phyloP scores from a whole-genome alignment of 2,888 invertebrate genomes.

The Mongoloraphidia duomilia region DNA sequence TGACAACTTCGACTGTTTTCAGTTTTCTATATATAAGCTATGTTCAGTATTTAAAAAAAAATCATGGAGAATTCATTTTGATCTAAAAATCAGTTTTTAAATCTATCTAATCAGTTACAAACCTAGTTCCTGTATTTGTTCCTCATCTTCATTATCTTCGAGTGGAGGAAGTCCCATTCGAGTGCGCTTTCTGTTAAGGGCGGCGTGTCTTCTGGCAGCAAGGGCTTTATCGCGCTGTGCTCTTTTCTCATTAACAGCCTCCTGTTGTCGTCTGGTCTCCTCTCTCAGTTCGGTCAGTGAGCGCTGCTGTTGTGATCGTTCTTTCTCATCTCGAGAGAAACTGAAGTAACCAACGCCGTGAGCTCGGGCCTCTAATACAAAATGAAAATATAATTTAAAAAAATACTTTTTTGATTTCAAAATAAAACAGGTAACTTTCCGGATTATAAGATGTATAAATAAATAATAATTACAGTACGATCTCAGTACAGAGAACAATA shows the following conservation, averaged over 20 bases:
- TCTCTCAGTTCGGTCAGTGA: constrained; percentile 54
- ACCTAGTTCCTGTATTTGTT: constrained; percentile 8
- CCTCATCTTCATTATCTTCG: constrained; percentile 28
- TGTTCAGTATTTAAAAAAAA: too few relatives aligned
- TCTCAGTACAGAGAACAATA: too few relatives aligned
- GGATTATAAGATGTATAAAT: too few relatives aligned
- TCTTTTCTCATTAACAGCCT: constrained; percentile 43
- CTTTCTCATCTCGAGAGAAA: constrained; percentile 74
- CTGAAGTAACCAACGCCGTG: constrained; percentile 89
- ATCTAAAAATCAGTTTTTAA: too few relatives aligned
- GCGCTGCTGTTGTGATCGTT: constrained; percentile 66
- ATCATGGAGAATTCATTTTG: too few relatives aligned
- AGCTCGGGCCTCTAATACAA: constrained; percentile 60
- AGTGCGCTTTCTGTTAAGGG: constrained; percentile 55
- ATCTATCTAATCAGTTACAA: not conserved
- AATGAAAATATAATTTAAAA: constrained; percentile 4
- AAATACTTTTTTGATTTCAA: constrained; percentile 2
- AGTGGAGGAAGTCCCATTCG: constrained; percentile 58
- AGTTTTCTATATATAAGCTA: too few relatives aligned
- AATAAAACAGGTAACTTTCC: not conserved
- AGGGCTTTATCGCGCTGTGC: constrained; percentile 49
- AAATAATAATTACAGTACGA: too few relatives aligned
- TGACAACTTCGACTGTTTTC: too few relatives aligned
- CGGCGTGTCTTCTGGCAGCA: constrained; percentile 55
- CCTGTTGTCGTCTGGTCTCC: constrained; percentile 55